phyloP scores from a whole-genome alignment of 2,113 vertebrate species.

The Ia io region DNA sequence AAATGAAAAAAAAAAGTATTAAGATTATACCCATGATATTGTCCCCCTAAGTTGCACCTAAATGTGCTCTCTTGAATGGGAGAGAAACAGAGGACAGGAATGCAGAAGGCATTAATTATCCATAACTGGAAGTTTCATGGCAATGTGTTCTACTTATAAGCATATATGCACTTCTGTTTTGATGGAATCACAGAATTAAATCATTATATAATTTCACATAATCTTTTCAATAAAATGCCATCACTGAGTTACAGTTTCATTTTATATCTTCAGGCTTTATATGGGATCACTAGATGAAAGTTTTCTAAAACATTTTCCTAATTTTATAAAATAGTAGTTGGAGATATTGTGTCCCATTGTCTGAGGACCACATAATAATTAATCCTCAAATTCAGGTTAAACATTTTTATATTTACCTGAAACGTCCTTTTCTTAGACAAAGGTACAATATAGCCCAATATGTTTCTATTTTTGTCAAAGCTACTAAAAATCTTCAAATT shows the following conservation, averaged over 20 bases:
- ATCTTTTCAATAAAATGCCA: conserved; percentile 20
- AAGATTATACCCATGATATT: not conserved
- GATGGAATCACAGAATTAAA: conserved; percentile 17
- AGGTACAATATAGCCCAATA: not conserved
- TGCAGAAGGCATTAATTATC: conserved; percentile 28
- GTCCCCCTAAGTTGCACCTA: not conserved
- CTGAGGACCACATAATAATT: not conserved
- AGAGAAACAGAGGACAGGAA: not conserved
- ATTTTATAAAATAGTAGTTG: conserved; percentile 26
- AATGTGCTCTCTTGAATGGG: not conserved
- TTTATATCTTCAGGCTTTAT: not conserved
- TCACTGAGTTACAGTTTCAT: conserved; percentile 21
- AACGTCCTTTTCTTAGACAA: conserved; percentile 13
- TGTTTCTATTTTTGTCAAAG: conserved; percentile 46
- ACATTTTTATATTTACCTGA: not conserved
- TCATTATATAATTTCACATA: not conserved
- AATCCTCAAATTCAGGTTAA: not conserved
- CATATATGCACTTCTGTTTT: not conserved
- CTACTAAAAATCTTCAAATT: not conserved
- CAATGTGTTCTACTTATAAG: not conserved
- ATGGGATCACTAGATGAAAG: not conserved
- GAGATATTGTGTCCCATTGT: not conserved
- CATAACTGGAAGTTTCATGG: not conserved
- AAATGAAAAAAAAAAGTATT: not conserved
- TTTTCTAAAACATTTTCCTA: not conserved